Evolutionary conservation across 2,113 vertebrate genomes (phyloP).

Genomic region (Macrotus californicus): DNA sequence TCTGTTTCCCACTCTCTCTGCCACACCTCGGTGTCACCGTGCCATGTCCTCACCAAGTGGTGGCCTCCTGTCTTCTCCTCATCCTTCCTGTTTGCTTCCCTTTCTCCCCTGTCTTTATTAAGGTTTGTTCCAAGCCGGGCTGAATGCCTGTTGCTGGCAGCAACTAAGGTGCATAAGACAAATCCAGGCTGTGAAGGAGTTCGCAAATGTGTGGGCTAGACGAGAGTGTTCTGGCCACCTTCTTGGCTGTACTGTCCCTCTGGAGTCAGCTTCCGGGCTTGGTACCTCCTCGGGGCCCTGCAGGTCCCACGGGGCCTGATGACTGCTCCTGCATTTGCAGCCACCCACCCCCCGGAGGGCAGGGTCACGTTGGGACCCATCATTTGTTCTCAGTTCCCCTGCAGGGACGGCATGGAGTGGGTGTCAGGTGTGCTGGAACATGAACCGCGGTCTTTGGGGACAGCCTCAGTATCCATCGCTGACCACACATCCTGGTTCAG

Average conservation of each 20-base stretch:
- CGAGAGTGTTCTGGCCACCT: not conserved
- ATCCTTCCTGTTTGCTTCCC: not conserved
- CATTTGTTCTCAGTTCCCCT: not conserved
- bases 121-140: not conserved
- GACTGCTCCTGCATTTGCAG: fast-evolving
- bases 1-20: not conserved
- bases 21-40: not conserved
- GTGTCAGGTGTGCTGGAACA: too few species aligned
- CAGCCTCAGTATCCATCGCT: not conserved
- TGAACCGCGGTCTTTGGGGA: not conserved
- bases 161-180: not conserved
- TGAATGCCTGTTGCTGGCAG: not conserved
- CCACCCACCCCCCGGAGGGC: not conserved
- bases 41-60: not conserved
- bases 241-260: not conserved
- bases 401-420: too few species aligned
- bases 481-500: not conserved
- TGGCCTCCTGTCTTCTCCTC: not conserved
- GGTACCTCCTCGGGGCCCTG: not conserved
- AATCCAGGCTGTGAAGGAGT: not conserved
- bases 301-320: not conserved
- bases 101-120: not conserved
- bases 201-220: not conserved
- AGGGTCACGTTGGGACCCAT: too few species aligned
- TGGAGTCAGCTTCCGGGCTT: not conserved